A percentile compares a stretch with the other conserved stretches of the same genome.
phyloP scores from a whole-genome alignment of 2,888 invertebrate species.

The Leucophenga montana region DNA sequence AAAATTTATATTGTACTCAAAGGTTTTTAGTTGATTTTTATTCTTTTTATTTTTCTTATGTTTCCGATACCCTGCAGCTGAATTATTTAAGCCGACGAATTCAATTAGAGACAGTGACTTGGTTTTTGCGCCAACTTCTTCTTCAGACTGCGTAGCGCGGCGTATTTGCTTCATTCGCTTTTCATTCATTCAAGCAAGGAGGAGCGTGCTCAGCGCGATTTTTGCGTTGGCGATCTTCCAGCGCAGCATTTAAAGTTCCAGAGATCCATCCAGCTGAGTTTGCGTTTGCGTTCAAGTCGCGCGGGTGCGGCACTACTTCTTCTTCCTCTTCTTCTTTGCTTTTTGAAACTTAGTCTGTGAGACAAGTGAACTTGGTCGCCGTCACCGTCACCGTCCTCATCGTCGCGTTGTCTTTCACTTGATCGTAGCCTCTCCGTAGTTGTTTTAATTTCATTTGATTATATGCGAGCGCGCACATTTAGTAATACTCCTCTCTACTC shows the following conservation, averaged over 20 bases:
- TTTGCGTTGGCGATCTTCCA: conserved; percentile 46
- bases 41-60: not conserved
- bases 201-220: conserved; percentile 12
- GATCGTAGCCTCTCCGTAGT: conserved; percentile 8
- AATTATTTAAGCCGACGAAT: conserved; percentile 73
- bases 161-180: conserved; percentile 12
- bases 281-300: not conserved
- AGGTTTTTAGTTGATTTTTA: no score
- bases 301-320: conserved; percentile 20
- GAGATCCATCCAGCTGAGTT: not conserved
- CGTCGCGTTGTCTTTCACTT: not conserved
- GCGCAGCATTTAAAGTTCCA: not conserved
- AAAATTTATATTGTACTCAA: conserved; percentile 52
- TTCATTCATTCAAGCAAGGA: conserved; percentile 9
- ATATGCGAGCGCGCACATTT: not conserved
- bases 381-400: no score
- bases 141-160: conserved; percentile 14
- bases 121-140: conserved; percentile 56
- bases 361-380: conserved; percentile 24
- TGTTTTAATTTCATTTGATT: conserved; percentile 16
- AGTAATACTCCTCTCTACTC: not conserved
- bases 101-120: conserved; percentile 72
- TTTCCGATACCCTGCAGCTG: conserved; percentile 68
- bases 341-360: not conserved
- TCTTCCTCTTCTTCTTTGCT: not conserved